Evolutionary conservation across 2,797 vertebrate genomes (phyloP), one percentile per base, ranked within the genome.

Genomic region (Scarus forsteni): DNA sequence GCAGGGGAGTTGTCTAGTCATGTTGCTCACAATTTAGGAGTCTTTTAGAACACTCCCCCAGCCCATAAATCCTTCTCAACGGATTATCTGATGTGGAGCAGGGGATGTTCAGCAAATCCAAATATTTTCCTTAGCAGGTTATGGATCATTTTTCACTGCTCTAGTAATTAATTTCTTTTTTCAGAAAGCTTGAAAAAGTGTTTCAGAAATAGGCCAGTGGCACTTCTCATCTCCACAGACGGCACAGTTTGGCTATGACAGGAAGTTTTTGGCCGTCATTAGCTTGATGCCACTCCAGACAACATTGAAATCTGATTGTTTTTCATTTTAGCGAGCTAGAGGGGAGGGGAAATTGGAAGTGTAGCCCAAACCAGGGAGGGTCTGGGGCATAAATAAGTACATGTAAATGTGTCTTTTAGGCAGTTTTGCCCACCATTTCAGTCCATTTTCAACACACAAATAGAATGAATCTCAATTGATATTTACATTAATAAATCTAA

Each of bases 41-140:
- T 79, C 90, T 90, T 89, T 90, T 87, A 91, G 86, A 92, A 91
- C 83, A 89, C 91, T 92, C 91, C 88, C 92, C 87, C 70, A 67
- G 83, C 83, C 86, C 89, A 92, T 94, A 94, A 93, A 95, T 94
- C 85, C 88, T 93, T 85, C 82, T 83, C 82, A 81, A 86, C 83
- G 93, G 90, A 94, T 93, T 93, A 94, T 92, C 90, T 88, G 86
- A 92, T 93, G 84, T 87, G 77, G 89, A 90, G 87, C 83, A 71
- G 69, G 86, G 85, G 91, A 92, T 90, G 90, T 89, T 92, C 83
- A 54, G 86, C 88, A 92, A 93, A 94, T 93, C 92, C 91, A 93
- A 92, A 94, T 92, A 93, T 93, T 93, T 94, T 92, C 88, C 85
- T 75, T 80, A 91, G 84, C 90, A 93, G 87, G 90, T 93, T 89